Percentiles rank a stretch among this genome's conserved stretches.
phyloP scores from a whole-genome alignment of 1,140 invertebrate genomes.

The Cyphomyrmex costatus region DNA sequence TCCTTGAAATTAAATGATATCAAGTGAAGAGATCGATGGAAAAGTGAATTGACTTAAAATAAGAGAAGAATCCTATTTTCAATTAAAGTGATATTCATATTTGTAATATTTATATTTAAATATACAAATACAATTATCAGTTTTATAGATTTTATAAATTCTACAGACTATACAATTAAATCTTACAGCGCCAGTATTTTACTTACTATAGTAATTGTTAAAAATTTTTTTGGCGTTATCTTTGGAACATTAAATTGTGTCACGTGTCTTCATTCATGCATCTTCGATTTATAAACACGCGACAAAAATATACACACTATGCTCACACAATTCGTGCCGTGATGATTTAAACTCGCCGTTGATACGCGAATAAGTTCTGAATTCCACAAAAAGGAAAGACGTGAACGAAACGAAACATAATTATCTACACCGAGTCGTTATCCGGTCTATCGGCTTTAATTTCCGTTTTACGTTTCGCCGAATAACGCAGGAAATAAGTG shows the following conservation, averaged over 20 bases:
- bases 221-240: too few species aligned
- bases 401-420: conserved; percentile 38
- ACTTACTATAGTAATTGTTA: too few species aligned
- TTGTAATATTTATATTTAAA: too few species aligned
- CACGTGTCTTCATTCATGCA: neutral
- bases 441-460: conserved; percentile 62
- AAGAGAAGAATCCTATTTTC: too few species aligned
- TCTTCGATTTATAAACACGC: neutral
- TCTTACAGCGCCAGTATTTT: too few species aligned
- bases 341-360: conserved; percentile 7
- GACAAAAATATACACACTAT: neutral
- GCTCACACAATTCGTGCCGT: neutral
- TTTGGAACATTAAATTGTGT: conserved; percentile 30
- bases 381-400: neutral
- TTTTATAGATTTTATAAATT: too few species aligned
- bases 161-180: too few species aligned
- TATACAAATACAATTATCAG: too few species aligned
- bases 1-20: too few species aligned
- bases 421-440: conserved; percentile 43
- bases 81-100: too few species aligned
- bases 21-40: too few species aligned
- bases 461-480: conserved; percentile 58
- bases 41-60: too few species aligned
- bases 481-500: conserved; percentile 65
- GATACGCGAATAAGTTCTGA: conserved; percentile 35